Percentiles rank a stretch among this genome's conserved stretches.
Conservation (phyloP, 64 coral and sea anemone species). For the Exaiptasia diaphana region DNA sequence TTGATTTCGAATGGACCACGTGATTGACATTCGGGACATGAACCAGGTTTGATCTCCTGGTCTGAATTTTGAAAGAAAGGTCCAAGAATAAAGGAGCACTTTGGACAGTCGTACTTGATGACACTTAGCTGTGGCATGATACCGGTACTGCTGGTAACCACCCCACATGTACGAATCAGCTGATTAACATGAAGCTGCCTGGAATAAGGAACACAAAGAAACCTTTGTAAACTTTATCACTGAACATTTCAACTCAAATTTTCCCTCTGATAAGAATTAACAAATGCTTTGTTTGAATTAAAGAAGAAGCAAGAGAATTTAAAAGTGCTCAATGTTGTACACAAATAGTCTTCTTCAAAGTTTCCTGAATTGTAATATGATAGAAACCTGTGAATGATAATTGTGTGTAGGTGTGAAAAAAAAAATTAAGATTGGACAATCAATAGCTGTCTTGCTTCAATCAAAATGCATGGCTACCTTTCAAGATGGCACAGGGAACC, state of each 20-base stretch:
- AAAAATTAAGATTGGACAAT: too few relatives aligned
- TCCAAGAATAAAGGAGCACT: constrained; percentile 85
- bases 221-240: too few relatives aligned
- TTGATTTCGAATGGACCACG: constrained; percentile 97
- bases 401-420: too few relatives aligned
- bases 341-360: background rate
- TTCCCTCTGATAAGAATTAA: too few relatives aligned
- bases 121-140: constrained; percentile 88
- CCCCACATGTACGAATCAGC: constrained; percentile 81
- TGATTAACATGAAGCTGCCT: constrained; percentile 94
- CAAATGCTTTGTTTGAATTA: too few relatives aligned
- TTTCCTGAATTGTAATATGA: background rate
- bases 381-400: background rate
- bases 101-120: constrained; percentile 94
- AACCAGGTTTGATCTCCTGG: constrained; percentile 88
- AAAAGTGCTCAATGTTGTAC: background rate
- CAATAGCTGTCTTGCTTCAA: too few relatives aligned
- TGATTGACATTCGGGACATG: constrained; percentile 95
- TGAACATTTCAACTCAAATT: too few relatives aligned
- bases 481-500: too few relatives aligned
- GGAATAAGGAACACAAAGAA: too few relatives aligned
- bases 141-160: constrained; percentile 86
- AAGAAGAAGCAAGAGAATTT: too few relatives aligned
- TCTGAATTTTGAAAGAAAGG: constrained; percentile 88
- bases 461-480: too few relatives aligned